Evolutionary conservation across 2,113 vertebrate species (phyloP), one percentile per base, ranked within the genome.

Genomic region (Anser brachyrhynchus): DNA sequence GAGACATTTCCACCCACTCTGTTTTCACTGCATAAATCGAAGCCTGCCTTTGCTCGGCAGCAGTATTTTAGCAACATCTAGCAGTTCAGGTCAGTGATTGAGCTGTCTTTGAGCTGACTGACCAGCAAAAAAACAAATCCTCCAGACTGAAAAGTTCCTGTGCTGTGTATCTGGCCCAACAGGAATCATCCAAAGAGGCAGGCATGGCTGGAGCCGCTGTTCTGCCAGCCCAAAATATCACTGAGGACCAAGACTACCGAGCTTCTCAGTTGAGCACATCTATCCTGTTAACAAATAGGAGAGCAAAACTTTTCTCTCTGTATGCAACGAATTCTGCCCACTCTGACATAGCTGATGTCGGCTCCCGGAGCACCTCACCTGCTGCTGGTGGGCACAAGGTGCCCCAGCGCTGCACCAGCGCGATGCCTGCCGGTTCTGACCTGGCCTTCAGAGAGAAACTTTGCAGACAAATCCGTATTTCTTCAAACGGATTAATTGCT

Each of bases 11-110:
- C 84, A 91, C 93, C 93, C 78, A 92, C 95, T 84, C 83, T 96
- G 89, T 96, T 95, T 96, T 90, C 87, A 85, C 66, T 76, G 92
- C 87, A 91, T 91, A 93, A 97, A 97, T 96, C 95, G 96, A 94
- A 95, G 86, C 87, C 37, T 92, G 80, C 75, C 85, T 96, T 97
- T 96, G 89, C 93, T 93, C 18, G 0, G 71, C 74, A 92, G 89
- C 1, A 1, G 73, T 76, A 75, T 84, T 92, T 62, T 84, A 92
- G 58, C 87, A 93, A 87, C 1, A 9, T 87, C 87, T 87, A 46
- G 62, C 89, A 84, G 91, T 83, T 84, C 66, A 84, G 87, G 87
- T 51, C 41, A 59, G 71, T 66, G 66, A 89, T 43, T 65, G 91
- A 87, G 71, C 58, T 54, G 58, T 75, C 93, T 92, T 84, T 92